A percentile compares a stretch with the other conserved stretches of the same genome.
phyloP scores from a whole-genome alignment of 2,888 invertebrate genomes.

The Endomychus coccineus region DNA sequence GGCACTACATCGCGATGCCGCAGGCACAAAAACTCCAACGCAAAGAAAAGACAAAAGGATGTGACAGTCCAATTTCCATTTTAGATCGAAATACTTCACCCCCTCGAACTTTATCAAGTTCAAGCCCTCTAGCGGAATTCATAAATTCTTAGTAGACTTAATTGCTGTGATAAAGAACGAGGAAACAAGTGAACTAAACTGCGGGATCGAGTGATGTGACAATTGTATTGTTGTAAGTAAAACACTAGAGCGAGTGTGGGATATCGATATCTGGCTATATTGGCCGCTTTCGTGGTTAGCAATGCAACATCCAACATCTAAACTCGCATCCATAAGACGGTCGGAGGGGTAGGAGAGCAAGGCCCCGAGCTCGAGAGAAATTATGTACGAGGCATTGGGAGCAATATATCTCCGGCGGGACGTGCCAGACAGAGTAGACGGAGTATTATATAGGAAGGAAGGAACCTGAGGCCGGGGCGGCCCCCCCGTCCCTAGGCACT shows the following conservation, averaged over 20 bases:
- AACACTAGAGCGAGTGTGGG: too few relatives aligned
- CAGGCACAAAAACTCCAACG: constrained; percentile 34
- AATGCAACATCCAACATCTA: too few relatives aligned
- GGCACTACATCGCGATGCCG: constrained; percentile 37
- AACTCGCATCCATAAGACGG: too few relatives aligned
- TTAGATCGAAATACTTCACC: constrained; percentile 40
- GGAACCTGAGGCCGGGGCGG: constrained; percentile 37
- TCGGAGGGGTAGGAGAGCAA: constrained; percentile 26
- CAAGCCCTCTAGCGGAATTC: constrained; percentile 29
- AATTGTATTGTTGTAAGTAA: too few relatives aligned
- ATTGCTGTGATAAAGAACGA: too few relatives aligned
- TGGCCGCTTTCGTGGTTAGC: too few relatives aligned
- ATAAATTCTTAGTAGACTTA: constrained; percentile 28
- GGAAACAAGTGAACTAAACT: too few relatives aligned
- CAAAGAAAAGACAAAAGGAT: constrained; percentile 42
- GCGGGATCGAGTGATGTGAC: too few relatives aligned
- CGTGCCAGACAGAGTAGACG: constrained; percentile 46
- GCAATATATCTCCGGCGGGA: constrained; percentile 45
- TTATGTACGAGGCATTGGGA: constrained; percentile 48
- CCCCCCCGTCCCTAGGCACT: constrained; percentile 39
- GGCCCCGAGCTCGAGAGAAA: constrained; percentile 39
- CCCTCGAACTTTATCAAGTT: constrained; percentile 32
- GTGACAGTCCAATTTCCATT: constrained; percentile 46
- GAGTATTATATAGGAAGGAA: constrained; percentile 44
- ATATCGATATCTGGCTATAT: too few relatives aligned